Percentiles rank a stretch among this genome's conserved stretches.
These are phyloP conservation scores for Cyanoramphus novaezelandiae DNA, from an alignment of 2,113 vertebrate genomes.

Conservation along the genomic window DNA sequence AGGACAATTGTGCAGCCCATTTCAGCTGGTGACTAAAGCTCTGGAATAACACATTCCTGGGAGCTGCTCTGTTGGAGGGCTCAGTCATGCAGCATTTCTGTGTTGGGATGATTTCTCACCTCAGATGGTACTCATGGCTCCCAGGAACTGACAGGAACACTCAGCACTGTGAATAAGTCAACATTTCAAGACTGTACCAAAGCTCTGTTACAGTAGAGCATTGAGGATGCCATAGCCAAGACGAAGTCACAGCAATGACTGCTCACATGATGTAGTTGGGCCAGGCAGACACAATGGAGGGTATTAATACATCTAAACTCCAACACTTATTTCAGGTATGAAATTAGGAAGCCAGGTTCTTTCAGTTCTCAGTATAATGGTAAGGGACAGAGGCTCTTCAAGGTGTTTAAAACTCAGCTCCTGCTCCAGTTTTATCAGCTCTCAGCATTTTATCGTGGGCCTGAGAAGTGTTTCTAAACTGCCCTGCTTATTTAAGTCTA, in stretches of 20 bases:
- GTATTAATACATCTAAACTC: neutral
- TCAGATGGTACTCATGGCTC: neutral
- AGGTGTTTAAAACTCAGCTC: neutral
- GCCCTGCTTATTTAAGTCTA: neutral
- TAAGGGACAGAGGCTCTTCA: neutral
- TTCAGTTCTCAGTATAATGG: neutral
- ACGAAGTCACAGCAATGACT: neutral
- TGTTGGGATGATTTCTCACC: neutral
- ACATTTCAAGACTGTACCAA: neutral
- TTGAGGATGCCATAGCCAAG: neutral
- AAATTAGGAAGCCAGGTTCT: neutral
- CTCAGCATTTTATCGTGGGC: neutral
- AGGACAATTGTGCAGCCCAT: neutral
- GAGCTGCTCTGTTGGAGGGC: neutral
- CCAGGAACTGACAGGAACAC: neutral
- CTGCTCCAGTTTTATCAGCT: neutral
- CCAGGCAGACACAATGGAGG: neutral
- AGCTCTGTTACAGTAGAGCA: neutral
- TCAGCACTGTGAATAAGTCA: neutral
- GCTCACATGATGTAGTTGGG: rapidly evolving
- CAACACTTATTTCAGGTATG: neutral
- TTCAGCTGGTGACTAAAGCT: neutral
- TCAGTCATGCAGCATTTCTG: neutral
- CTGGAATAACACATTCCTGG: neutral
- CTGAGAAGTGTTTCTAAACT: neutral